phyloP scores from a whole-genome alignment of 2,113 vertebrate species.

The Tragulus kanchil region DNA sequence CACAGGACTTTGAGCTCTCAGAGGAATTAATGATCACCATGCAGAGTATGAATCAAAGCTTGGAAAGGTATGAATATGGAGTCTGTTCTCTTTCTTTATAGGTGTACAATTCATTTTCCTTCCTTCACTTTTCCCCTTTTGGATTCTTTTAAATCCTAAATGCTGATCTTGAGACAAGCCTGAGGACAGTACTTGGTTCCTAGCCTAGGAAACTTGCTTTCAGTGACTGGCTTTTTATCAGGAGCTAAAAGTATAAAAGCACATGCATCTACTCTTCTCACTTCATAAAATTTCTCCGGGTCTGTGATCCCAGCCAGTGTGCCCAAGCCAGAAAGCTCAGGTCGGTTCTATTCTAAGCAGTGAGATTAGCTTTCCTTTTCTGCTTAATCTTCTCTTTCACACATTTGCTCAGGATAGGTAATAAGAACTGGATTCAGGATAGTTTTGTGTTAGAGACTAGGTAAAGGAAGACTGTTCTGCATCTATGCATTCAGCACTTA shows the following conservation, averaged over 20 bases:
- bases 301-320: not conserved
- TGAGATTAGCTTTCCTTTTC: not conserved
- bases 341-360: not conserved
- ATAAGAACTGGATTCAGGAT: not conserved
- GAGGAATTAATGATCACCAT: conserved; percentile 27
- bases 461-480: not conserved
- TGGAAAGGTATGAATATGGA: not conserved
- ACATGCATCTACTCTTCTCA: not conserved
- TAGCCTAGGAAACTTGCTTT: not conserved
- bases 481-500: not conserved
- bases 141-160: not conserved
- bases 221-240: not conserved
- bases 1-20: not conserved
- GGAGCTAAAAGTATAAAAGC: not conserved
- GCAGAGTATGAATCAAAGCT: conserved; percentile 33
- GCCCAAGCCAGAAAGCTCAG: not conserved
- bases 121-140: not conserved
- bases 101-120: not conserved
- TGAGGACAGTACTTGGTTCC: not conserved
- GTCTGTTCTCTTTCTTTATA: not conserved
- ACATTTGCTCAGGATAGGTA: not conserved
- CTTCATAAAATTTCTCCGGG: not conserved
- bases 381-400: not conserved
- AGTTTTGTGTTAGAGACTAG: not conserved
- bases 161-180: not conserved